Base-by-base conservation (phyloP, 2,797 vertebrate species). In the Diglossa cyanea region DNA sequence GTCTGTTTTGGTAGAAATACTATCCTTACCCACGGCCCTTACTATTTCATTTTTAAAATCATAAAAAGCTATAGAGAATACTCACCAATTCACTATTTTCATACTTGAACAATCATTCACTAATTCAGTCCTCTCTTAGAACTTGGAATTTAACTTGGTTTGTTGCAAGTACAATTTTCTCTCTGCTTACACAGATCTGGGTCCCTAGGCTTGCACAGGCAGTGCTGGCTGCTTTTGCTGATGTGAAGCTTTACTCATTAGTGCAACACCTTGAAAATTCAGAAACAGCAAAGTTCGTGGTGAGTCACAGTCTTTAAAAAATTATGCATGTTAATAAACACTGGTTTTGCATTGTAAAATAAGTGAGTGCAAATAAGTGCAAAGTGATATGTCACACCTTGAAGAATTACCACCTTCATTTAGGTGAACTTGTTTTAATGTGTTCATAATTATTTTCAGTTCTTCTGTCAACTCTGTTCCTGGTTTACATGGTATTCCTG, bases 401-500 rank as follows among this genome's bases (percentile, higher is more conserved):
- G 53, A 88, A 86, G 12, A 82, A 76, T 35, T 61, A 51, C 3
- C 45, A 48, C 39, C 25, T 65, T 76, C 33, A 31, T 70, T 63
- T 48, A 47, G 31, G 33, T 35, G 53, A 72, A 42, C 13, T 60
- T 78, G 21, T 72, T 84, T 72, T 78, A 72, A 90, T 57, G 17
- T 42, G 23, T 94, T 96, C 14, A 5, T 90, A 51, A 86, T 76
- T 88, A 37, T 87, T 96, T 92, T 72, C 91, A 99, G 99, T 99
- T 98, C 81, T 98, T 99, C 96, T 99, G 99, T 96, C 99, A 99
- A 94, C 89, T 99, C 91, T 98, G 98, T 81, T 99, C 99, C 37
- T 99, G 99, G 99, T 99, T 99, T 97, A 99, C 99, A 0, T 99
- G 99, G 99, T 99, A 98, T 96, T 99, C 98, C 97, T 99, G 99